Evolutionary conservation across 35 echinoderm and acorn worm genomes (phyloP), one percentile per base, ranked within the genome.

Genomic region (Holothuria glaberrima): DNA sequence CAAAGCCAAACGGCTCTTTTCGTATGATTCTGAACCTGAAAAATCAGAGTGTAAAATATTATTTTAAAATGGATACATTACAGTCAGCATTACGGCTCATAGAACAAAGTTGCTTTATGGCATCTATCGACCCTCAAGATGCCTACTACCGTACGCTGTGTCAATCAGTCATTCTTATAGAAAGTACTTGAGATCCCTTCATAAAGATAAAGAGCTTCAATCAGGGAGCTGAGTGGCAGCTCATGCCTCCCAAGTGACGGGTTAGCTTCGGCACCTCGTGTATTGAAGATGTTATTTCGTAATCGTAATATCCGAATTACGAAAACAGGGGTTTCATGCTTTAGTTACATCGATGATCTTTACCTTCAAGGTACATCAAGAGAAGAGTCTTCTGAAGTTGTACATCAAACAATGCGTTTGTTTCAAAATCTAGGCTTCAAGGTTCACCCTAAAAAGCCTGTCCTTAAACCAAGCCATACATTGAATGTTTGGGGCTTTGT

Each of bases 61-160:
- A 86, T 64, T 86, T 63, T 31, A 5, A 86, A 86, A 86, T 86
- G 57, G 82, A 66, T 31, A 75, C 71, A 29, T 75, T 75, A 75
- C 71, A 21, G 28, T 31, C 71, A 75, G 71, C 5, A 6, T 45
- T 45, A 31, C 6, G 20, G 6, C 71, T 32, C 0, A 75, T 75
- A 21, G 71, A 75, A 75, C 71, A 35, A 61, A 31, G 5, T 16
- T 86, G 82, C 28, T n/a, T n/a, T n/a, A n/a, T n/a, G n/a, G n/a
- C n/a, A n/a, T n/a, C n/a, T n/a, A n/a, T n/a, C n/a, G n/a, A 64
- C n/a, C n/a, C n/a, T n/a, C n/a, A n/a, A n/a, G n/a, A n/a, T n/a
- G n/a, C n/a, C n/a, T n/a, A n/a, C n/a, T n/a, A n/a, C n/a, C n/a
- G n/a, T 13, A 21, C 63, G 0, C 57, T 63, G 82, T 86, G 7